Evolutionary conservation across 2,888 invertebrate species (phyloP).

Genomic region (Torymus tubicola): DNA sequence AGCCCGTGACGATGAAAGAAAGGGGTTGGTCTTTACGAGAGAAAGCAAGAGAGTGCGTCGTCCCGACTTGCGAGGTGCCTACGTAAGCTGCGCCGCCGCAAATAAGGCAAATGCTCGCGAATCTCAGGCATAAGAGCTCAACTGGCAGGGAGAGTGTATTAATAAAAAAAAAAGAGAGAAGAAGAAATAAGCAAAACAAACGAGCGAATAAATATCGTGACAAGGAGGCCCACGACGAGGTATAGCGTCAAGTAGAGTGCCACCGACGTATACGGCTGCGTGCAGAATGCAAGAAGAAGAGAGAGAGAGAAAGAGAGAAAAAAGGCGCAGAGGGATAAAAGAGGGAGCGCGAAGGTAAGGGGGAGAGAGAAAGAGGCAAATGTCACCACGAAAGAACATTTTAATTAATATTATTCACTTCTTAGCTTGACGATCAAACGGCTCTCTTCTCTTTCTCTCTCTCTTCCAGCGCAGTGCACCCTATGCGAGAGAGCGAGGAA

Average conservation of each 20-base stretch:
- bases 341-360: constrained; percentile 47
- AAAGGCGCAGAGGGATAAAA: constrained; percentile 44
- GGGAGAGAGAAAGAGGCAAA: constrained; percentile 60
- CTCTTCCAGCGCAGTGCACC: constrained; percentile 21
- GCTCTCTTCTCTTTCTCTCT: constrained; percentile 50
- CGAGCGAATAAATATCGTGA: constrained; percentile 73
- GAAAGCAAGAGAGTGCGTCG: too few relatives aligned
- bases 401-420: constrained; percentile 76
- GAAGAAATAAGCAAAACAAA: constrained; percentile 71
- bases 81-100: background rate
- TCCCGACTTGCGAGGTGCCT: too few relatives aligned
- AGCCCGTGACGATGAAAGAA: constrained; percentile 50
- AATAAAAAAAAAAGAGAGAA: constrained; percentile 55
- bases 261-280: constrained; percentile 59
- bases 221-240: constrained; percentile 59
- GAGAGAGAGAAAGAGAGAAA: constrained; percentile 35
- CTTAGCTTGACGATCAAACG: constrained; percentile 73
- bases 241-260: constrained; percentile 70
- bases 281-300: constrained; percentile 15
- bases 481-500: constrained; percentile 34
- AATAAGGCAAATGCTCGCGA: constrained; percentile 33
- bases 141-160: constrained; percentile 59
- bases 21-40: constrained; percentile 54
- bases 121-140: constrained; percentile 54
- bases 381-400: constrained; percentile 71